Percentiles rank a stretch among this genome's conserved stretches.
phyloP scores from a whole-genome alignment of 1,140 invertebrate species.

The Diabrotica undecimpunctata region DNA sequence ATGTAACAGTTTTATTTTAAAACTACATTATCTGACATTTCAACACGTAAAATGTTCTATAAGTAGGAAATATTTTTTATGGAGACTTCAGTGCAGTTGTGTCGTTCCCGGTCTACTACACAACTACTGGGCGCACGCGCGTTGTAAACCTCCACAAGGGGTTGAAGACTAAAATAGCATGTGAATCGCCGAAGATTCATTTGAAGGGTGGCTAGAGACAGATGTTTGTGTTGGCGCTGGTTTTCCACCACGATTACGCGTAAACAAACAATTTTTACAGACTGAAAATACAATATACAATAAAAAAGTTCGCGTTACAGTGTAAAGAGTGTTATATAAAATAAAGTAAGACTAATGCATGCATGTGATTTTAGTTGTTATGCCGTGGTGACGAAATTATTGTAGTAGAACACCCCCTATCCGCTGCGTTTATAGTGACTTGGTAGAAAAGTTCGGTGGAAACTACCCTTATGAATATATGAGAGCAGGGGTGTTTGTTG shows the following conservation, averaged over 20 bases:
- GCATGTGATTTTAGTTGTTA: too few relatives aligned
- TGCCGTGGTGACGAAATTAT: neutral
- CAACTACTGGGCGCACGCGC: neutral
- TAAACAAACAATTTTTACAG: neutral
- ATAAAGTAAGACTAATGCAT: too few relatives aligned
- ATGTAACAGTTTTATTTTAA: too few relatives aligned
- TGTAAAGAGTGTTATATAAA: too few relatives aligned
- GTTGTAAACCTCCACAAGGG: neutral
- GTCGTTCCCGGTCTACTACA: too few relatives aligned
- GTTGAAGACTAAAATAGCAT: slow-evolving; percentile 11
- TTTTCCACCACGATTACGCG: neutral
- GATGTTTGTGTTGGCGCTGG: slow-evolving; percentile 1
- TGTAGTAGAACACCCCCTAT: slow-evolving; percentile 17
- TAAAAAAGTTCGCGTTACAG: too few relatives aligned
- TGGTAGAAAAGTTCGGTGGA: slow-evolving; percentile 16
- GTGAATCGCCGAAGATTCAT: slow-evolving; percentile 10
- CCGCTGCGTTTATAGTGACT: slow-evolving; percentile 13
- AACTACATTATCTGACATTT: too few relatives aligned
- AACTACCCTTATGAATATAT: slow-evolving; percentile 4
- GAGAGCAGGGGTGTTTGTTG: neutral
- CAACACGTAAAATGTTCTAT: too few relatives aligned
- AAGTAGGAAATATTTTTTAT: too few relatives aligned
- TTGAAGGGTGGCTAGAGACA: slow-evolving; percentile 13
- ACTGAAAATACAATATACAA: too few relatives aligned
- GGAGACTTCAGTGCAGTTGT: too few relatives aligned